Evolutionary conservation across 1,140 invertebrate genomes (phyloP).

Genomic region (Lethrus apterus): DNA sequence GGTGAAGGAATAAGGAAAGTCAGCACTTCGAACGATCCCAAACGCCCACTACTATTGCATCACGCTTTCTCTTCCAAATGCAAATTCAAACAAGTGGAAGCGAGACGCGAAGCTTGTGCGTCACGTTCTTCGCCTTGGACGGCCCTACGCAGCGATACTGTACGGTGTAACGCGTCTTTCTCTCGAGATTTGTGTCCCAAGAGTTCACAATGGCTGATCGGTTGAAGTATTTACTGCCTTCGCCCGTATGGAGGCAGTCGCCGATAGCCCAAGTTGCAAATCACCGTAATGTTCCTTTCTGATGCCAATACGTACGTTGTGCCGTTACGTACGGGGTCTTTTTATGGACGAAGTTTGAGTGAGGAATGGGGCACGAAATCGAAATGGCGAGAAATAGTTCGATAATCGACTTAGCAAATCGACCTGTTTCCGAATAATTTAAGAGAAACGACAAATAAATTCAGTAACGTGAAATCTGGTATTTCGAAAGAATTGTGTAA

Average conservation of each 20-base stretch:
- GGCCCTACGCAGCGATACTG: conserved; percentile 18
- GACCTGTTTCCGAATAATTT: no score
- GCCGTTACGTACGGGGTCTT: no score
- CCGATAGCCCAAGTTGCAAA: conserved; percentile 37
- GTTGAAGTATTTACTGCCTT: conserved; percentile 35
- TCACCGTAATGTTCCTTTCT: conserved; percentile 36
- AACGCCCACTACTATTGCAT: conserved; percentile 1
- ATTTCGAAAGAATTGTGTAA: no score
- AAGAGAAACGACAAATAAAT: no score
- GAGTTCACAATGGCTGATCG: conserved; percentile 36
- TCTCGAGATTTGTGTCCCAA: conserved; percentile 34
- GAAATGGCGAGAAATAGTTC: conserved; percentile 11
- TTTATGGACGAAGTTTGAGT: conserved; percentile 10
- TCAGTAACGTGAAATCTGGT: no score
- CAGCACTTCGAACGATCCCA: conserved; percentile 9
- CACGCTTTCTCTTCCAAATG: background rate
- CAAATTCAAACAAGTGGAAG: conserved; percentile 6
- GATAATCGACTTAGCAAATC: conserved; percentile 8
- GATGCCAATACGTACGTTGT: conserved; percentile 12
- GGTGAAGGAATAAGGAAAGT: conserved; percentile 29
- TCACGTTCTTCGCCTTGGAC: conserved; percentile 1
- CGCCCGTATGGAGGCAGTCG: conserved; percentile 30
- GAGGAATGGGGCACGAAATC: conserved; percentile 7
- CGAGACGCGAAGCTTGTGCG: no score
- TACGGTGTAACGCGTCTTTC: conserved; percentile 27